These are phyloP conservation scores for human (Homo sapiens) DNA, from an alignment of 2,113 vertebrate genomes.

Conservation along the genomic window DNA sequence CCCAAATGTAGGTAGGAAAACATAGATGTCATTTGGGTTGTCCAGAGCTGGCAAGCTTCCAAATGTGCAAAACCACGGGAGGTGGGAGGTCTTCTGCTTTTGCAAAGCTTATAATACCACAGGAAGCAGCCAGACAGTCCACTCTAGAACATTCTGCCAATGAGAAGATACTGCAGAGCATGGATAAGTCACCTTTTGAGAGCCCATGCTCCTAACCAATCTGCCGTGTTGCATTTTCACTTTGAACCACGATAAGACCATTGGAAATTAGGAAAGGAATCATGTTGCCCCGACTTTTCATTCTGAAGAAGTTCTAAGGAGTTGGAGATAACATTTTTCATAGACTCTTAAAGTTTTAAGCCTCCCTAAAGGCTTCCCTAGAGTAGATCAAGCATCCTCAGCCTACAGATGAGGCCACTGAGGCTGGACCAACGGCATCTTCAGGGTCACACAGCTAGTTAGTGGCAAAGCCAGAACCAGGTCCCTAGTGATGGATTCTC, in stretches of 20 bases:
- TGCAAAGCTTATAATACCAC: neutral
- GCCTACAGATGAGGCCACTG: neutral
- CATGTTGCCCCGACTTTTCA: neutral
- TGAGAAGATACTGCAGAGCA: neutral
- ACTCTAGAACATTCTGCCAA: neutral
- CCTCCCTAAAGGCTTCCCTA: neutral
- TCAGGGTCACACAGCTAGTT: neutral
- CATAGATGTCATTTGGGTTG: neutral
- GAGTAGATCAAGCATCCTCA: neutral
- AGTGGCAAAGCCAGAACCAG: neutral
- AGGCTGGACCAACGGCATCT: fast-evolving
- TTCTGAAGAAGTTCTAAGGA: neutral
- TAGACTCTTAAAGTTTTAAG: neutral
- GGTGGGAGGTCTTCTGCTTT: neutral
- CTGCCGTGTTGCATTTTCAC: neutral
- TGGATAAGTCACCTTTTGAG: neutral
- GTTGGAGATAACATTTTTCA: neutral
- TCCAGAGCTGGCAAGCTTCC: neutral
- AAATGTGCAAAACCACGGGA: neutral
- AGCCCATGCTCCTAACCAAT: neutral
- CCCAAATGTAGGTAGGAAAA: neutral
- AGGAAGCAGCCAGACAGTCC: neutral
- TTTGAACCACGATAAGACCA: neutral
- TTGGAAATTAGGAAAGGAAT: neutral
- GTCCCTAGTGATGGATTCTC: neutral